Conservation (phyloP, 2,113 vertebrate species). For the Rostratula benghalensis region DNA sequence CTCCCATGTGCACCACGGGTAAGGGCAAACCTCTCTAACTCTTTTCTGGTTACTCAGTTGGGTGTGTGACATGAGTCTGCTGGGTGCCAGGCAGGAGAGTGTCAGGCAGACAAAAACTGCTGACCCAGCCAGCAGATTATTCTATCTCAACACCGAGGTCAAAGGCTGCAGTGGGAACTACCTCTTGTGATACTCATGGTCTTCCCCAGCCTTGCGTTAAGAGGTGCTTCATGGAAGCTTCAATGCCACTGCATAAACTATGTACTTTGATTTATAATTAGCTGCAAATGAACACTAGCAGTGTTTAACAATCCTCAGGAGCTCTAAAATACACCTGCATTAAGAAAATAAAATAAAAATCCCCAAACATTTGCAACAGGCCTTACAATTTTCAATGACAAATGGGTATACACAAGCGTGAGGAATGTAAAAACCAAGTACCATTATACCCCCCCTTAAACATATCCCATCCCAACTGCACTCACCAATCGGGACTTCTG, state of each 20-base stretch:
- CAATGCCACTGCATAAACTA: background rate
- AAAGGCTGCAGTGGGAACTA: background rate
- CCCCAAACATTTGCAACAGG: conserved; percentile 24
- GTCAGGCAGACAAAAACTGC: background rate
- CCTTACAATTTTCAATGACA: conserved; percentile 43
- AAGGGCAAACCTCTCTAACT: background rate
- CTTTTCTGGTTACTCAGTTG: background rate
- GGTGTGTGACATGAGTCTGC: background rate
- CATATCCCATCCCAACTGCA: conserved; percentile 68
- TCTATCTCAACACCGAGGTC: background rate
- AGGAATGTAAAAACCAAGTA: conserved; percentile 58
- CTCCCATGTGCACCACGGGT: background rate
- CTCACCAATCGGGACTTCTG: conserved; percentile 73
- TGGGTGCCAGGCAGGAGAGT: background rate
- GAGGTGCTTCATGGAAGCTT: background rate
- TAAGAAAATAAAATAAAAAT: conserved; percentile 2
- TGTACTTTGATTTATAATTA: background rate
- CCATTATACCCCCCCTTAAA: conserved; percentile 54
- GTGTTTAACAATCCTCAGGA: background rate
- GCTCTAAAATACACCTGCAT: background rate
- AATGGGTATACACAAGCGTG: conserved; percentile 19
- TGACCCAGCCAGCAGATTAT: background rate
- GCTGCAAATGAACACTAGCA: background rate
- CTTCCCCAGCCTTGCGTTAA: background rate
- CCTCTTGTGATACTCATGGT: background rate